Conservation (phyloP, 92 coral and sea anemone genomes). For the Palythoa heliodiscus region DNA sequence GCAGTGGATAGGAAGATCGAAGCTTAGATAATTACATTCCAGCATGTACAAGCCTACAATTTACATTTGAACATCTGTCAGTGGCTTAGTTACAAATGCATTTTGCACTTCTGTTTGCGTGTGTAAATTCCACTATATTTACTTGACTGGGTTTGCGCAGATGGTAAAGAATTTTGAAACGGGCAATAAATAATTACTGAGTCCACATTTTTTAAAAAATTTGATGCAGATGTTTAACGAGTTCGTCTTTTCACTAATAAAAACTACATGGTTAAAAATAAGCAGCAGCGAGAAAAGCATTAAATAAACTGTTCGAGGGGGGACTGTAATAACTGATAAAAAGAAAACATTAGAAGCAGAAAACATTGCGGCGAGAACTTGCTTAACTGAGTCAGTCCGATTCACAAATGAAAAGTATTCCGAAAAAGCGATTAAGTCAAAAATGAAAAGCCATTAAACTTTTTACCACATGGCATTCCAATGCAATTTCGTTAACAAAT, state of each 20-base stretch:
- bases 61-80: constrained; percentile 20
- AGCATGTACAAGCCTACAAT: background rate
- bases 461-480: constrained; percentile 3
- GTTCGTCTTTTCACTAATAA: background rate
- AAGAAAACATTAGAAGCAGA: background rate
- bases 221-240: background rate
- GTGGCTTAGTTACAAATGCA: background rate
- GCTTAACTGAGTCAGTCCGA: background rate
- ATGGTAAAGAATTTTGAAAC: background rate
- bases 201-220: background rate
- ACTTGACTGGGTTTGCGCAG: background rate
- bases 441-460: background rate
- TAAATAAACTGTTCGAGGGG: background rate
- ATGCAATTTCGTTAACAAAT: background rate
- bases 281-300: no score
- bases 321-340: background rate
- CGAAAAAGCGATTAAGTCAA: background rate
- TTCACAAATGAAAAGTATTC: background rate
- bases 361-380: background rate
- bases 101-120: background rate
- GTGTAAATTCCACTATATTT: background rate
- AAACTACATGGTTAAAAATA: no score
- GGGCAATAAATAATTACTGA: background rate
- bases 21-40: constrained; percentile 13
- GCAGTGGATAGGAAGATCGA: background rate